These are phyloP conservation scores for Sander vitreus DNA, from an alignment of 2,113 vertebrate species.

Conservation along the genomic window DNA sequence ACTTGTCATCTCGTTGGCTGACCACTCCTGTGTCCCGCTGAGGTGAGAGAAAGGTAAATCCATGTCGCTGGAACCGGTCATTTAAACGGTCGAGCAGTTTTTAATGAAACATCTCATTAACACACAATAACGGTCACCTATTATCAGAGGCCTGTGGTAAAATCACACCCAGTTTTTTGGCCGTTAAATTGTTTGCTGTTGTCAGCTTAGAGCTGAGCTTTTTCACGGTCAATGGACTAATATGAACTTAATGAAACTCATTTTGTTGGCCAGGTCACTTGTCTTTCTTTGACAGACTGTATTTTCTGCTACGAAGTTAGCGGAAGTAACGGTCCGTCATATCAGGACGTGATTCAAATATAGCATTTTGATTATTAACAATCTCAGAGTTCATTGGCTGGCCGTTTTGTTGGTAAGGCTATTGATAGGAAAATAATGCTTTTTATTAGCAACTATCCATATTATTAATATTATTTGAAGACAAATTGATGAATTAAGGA, in stretches of 20 bases:
- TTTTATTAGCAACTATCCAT: not conserved
- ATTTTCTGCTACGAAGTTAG: conserved; percentile 7
- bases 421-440: not conserved
- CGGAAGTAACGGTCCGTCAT: conserved; percentile 47
- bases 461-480: not conserved
- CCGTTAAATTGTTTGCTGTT: not conserved
- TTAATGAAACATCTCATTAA: conserved; percentile 27
- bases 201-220: not conserved
- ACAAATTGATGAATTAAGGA: not conserved
- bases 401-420: not conserved
- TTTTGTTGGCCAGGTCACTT: not conserved
- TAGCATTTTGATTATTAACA: not conserved
- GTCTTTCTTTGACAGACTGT: not conserved
- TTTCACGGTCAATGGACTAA: not conserved
- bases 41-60: conserved; percentile 70
- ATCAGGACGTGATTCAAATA: conserved; percentile 25
- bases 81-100: conserved; percentile 30
- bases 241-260: no score
- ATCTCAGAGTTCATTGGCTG: not conserved
- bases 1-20: conserved; percentile 42
- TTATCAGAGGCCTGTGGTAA: conserved; percentile 26
- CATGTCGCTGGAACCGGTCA: not conserved
- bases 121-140: not conserved
- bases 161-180: not conserved
- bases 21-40: conserved; percentile 46